A percentile compares a stretch with the other conserved stretches of the same genome.
Conservation (phyloP, 1,140 invertebrate species). For the Tigriopus japonicus region DNA sequence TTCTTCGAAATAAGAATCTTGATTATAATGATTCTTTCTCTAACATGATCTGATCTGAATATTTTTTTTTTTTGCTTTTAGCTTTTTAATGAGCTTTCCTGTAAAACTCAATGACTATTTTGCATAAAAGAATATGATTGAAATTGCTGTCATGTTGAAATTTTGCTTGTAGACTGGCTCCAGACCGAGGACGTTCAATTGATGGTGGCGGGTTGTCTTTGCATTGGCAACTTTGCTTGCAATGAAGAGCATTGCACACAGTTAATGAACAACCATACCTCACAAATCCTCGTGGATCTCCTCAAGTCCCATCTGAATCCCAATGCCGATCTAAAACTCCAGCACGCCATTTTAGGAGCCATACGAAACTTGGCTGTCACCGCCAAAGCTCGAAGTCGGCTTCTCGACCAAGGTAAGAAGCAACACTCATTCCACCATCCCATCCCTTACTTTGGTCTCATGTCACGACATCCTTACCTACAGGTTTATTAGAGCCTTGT, state of each 20-base stretch:
- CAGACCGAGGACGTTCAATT: not conserved
- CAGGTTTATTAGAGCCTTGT: conserved; percentile 1
- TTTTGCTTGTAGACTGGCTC: not conserved
- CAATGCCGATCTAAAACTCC: not conserved
- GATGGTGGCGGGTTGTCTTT: not conserved
- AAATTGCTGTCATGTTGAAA: too few species aligned
- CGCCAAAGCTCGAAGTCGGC: too few species aligned
- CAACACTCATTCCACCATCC: too few species aligned
- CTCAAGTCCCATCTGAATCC: not conserved
- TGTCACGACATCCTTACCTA: not conserved
- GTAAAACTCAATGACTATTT: too few species aligned
- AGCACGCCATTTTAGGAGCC: conserved; percentile 3
- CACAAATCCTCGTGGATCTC: not conserved
- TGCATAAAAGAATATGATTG: too few species aligned
- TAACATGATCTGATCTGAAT: too few species aligned
- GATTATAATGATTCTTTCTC: too few species aligned
- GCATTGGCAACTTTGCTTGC: conserved; percentile 10
- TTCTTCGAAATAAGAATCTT: too few species aligned
- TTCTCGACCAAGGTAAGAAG: too few species aligned
- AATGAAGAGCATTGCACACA: not conserved
- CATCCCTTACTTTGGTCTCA: too few species aligned
- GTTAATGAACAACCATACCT: not conserved
- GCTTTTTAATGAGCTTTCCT: too few species aligned
- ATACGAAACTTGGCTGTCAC: not conserved
- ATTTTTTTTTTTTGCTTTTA: too few species aligned